Conservation (phyloP, 2,888 invertebrate genomes). For the Nemotelus pantherinus region DNA sequence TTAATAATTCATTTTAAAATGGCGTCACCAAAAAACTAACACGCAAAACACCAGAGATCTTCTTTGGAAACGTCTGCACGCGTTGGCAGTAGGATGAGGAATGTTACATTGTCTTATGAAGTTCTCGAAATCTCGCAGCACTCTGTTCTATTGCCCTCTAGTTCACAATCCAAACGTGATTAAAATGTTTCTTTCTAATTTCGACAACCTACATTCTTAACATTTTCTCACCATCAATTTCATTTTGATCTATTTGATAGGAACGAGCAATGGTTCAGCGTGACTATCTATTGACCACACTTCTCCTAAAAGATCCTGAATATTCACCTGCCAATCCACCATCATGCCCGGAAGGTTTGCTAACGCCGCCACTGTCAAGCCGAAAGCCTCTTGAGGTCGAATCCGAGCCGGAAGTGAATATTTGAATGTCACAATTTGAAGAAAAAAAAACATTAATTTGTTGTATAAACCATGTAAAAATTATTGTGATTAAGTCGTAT, state of each 20-base stretch:
- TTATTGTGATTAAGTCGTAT: slow-evolving; percentile 16
- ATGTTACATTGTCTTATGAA: no score
- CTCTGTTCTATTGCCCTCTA: no score
- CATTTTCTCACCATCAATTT: no score
- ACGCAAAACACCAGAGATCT: no score
- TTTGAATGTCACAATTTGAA: neutral
- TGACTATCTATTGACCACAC: slow-evolving; percentile 55
- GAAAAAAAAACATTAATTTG: neutral
- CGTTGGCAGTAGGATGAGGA: no score
- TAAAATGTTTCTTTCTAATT: no score
- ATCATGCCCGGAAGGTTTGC: slow-evolving; percentile 60
- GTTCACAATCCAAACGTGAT: no score
- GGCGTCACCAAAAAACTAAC: no score
- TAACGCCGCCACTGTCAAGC: slow-evolving; percentile 65
- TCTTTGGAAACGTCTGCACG: no score
- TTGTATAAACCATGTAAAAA: slow-evolving; percentile 23
- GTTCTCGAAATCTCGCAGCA: no score
- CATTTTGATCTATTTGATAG: slow-evolving; percentile 52
- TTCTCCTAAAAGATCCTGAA: slow-evolving; percentile 59
- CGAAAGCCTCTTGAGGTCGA: slow-evolving; percentile 60
- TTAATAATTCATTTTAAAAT: no score
- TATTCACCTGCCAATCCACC: slow-evolving; percentile 60
- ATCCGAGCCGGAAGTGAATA: slow-evolving; percentile 20
- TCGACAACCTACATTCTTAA: no score
- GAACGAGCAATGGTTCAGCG: slow-evolving; percentile 60